These are phyloP conservation scores for Cirrhinus mrigala DNA, from an alignment of 2,797 vertebrate genomes.

Conservation along the genomic window DNA sequence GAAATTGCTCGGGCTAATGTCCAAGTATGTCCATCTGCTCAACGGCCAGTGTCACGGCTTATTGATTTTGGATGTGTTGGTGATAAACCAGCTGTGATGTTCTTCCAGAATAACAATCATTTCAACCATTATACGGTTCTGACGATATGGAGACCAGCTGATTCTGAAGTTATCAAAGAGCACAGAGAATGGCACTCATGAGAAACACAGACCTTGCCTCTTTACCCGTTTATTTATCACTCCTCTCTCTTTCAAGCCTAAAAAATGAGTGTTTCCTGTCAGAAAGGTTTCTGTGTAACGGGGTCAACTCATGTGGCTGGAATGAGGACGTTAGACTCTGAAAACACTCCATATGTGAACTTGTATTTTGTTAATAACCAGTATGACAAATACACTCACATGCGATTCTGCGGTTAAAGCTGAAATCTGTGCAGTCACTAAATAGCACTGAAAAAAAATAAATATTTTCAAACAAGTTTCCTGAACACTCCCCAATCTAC, in stretches of 20 bases:
- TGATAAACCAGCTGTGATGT: constrained; percentile 48
- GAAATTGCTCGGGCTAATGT: background rate
- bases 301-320: constrained; percentile 2
- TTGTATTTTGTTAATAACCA: background rate
- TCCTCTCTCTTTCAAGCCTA: constrained; percentile 29
- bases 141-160: constrained; percentile 48
- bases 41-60: constrained; percentile 22
- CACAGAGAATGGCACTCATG: background rate
- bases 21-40: constrained; percentile 29
- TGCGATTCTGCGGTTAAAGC: background rate
- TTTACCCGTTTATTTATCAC: constrained; percentile 23
- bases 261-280: constrained; percentile 26
- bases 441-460: background rate
- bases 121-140: constrained; percentile 27
- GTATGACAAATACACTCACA: background rate
- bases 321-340: background rate
- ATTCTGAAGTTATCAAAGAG: constrained; percentile 49
- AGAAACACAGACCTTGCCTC: constrained; percentile 22
- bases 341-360: constrained; percentile 10
- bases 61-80: constrained; percentile 41
- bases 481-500: background rate
- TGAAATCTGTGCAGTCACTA: background rate
- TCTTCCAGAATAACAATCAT: constrained; percentile 42
- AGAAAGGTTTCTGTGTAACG: constrained; percentile 22
- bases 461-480: background rate